Base-by-base conservation (phyloP, 2,888 invertebrate species). In the Drosophila putrida region DNA sequence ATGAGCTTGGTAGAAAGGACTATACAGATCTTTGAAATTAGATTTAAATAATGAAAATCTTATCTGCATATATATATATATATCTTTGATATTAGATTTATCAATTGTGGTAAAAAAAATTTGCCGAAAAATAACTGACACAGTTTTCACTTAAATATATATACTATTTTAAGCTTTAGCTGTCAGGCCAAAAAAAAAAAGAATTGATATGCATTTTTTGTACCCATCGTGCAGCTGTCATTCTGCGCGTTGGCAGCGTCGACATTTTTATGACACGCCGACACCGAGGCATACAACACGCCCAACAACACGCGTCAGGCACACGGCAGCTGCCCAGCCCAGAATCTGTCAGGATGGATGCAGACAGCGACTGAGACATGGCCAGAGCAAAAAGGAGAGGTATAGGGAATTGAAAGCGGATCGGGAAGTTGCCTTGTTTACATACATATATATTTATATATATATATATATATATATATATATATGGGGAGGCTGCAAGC, bases 211-310 rank as follows among this genome's bases (percentile, higher is more conserved):
- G 31, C 4, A 15, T 36, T 33, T 35, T 31, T 11, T 54, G 8
- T n/a, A 20, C 46, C 82, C 84, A 84, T 46, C 36, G 82, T 84
- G 44, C 46, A 50, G 38, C 62, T 59, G 65, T 65, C 75, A 55
- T 62, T 78, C 64, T 51, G 55, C 65, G 77, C 65, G 71, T 78
- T 76, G 78, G 58, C 79, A 75, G 57, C 67, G 85, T 63, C 71
- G 78, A 82, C 76, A 74, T 78, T 82, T 82, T 82, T 84, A 82
- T 78, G 78, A 78, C 78, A 78, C 60, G 64, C 73, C 80, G 78
- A 71, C 82, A 82, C 82, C 53, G 71, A 76, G 74, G 73, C 80
- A 71, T 27, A 71, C 68, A 72, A 75, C 75, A 58, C 62, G 43
- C 60, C 60, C 53, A 33, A 2, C 41, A 54, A 20, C 59, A 35